Percentiles rank a stretch among this genome's conserved stretches.
phyloP scores from a whole-genome alignment of 1,140 invertebrate genomes.

The Nylanderia fulva region DNA sequence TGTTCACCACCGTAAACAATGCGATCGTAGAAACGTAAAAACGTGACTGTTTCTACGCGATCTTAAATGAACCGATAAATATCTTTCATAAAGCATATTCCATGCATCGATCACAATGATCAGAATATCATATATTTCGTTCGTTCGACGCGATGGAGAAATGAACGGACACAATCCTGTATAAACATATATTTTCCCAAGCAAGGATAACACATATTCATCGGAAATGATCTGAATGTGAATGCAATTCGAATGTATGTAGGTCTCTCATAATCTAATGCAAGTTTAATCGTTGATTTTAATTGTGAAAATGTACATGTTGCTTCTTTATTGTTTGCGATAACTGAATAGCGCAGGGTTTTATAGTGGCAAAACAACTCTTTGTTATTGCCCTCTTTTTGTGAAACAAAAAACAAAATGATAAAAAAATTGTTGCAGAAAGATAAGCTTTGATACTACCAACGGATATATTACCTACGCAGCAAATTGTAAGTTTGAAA shows the following conservation, averaged over 20 bases:
- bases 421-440: neutral
- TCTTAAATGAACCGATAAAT: constrained; percentile 11
- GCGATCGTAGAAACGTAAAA: neutral
- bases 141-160: too few species aligned
- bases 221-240: too few species aligned
- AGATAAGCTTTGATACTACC: neutral
- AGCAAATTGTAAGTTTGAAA: neutral
- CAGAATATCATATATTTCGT: neutral
- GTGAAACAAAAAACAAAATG: neutral
- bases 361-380: neutral
- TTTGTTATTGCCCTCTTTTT: neutral
- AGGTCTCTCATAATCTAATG: neutral
- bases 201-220: too few species aligned
- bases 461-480: neutral
- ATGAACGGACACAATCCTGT: too few species aligned
- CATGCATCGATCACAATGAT: neutral
- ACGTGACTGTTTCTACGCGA: neutral
- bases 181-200: neutral
- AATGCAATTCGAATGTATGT: neutral
- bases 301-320: neutral
- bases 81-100: too few species aligned
- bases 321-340: neutral
- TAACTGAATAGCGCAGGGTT: constrained; percentile 17
- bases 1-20: neutral
- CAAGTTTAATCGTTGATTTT: constrained; percentile 9